phyloP scores from a whole-genome alignment of 2,797 vertebrate species.

The Podarcis lilfordi region DNA sequence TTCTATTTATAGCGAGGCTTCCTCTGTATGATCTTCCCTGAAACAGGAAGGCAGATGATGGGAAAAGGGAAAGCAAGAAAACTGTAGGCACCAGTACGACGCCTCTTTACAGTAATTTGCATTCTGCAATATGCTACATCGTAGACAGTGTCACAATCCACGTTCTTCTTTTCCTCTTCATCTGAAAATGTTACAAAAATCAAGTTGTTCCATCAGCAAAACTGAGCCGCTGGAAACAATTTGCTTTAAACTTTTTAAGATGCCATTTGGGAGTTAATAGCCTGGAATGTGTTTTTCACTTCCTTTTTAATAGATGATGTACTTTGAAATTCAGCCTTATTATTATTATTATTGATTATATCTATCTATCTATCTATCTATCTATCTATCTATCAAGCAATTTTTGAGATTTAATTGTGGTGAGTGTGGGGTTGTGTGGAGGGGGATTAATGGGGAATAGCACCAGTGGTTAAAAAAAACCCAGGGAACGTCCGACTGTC shows the following conservation, averaged over 20 bases:
- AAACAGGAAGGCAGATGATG: too few species aligned
- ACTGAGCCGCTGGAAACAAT: slow-evolving; percentile 15
- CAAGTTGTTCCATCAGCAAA: slow-evolving; percentile 18
- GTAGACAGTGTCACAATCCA: not conserved
- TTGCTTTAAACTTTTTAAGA: slow-evolving; percentile 28
- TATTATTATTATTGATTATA: too few species aligned
- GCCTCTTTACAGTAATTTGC: not conserved
- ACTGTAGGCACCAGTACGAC: not conserved
- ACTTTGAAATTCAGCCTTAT: not conserved
- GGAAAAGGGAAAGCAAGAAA: not conserved
- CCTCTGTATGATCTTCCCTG: not conserved
- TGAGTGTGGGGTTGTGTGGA: not conserved
- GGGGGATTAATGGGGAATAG: not conserved
- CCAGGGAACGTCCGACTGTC: not conserved
- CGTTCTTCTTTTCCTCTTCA: not conserved
- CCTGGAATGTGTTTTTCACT: slow-evolving; percentile 4
- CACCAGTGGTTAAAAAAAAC: not conserved
- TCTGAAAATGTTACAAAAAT: not conserved
- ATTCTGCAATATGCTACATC: not conserved
- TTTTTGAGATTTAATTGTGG: slow-evolving; percentile 16
- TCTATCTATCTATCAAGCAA: too few species aligned
- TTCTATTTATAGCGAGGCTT: not conserved
- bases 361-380: too few species aligned
- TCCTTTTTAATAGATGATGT: slow-evolving; percentile 13
- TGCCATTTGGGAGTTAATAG: slow-evolving; percentile 24